Conservation (phyloP, 1,140 invertebrate species). For the Ostrea edulis region DNA sequence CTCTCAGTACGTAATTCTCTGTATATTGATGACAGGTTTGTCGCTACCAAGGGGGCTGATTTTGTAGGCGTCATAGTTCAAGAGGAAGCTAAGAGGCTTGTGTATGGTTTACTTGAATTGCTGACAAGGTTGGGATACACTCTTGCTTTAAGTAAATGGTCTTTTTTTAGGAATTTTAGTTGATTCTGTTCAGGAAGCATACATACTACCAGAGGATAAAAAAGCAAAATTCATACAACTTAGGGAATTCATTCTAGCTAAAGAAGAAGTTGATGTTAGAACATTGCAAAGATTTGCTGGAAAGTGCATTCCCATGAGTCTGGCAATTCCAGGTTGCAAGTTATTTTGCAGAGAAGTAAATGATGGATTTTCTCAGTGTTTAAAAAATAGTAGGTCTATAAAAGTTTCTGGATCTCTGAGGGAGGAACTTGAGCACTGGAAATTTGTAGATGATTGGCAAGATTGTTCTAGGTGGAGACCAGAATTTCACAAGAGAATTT, state of each 20-base stretch:
- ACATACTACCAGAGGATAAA: constrained; percentile 50
- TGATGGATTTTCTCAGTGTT: constrained; percentile 43
- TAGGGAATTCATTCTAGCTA: constrained; percentile 43
- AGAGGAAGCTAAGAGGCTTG: background rate
- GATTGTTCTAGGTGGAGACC: constrained; percentile 42
- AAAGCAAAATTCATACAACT: too few species aligned
- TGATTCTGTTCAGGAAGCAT: constrained; percentile 49
- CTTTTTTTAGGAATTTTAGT: constrained; percentile 42
- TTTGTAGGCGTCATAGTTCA: background rate
- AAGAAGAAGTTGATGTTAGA: constrained; percentile 45
- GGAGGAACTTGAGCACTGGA: constrained; percentile 41
- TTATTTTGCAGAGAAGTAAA: constrained; percentile 58
- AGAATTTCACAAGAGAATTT: constrained; percentile 45
- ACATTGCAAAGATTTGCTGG: constrained; percentile 54
- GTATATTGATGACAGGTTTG: constrained; percentile 61
- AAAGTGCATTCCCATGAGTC: too few species aligned
- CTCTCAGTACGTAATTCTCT: constrained; percentile 35
- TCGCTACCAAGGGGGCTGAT: background rate
- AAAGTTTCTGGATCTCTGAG: background rate
- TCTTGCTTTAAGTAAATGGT: constrained; percentile 45
- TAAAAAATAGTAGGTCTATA: constrained; percentile 45
- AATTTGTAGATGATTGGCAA: constrained; percentile 32
- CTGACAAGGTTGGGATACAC: constrained; percentile 47
- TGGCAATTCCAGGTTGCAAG: constrained; percentile 47
- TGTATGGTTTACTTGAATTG: constrained; percentile 17